Base-by-base conservation (phyloP, 2,113 vertebrate genomes). In the Marcusenius ussheri region DNA sequence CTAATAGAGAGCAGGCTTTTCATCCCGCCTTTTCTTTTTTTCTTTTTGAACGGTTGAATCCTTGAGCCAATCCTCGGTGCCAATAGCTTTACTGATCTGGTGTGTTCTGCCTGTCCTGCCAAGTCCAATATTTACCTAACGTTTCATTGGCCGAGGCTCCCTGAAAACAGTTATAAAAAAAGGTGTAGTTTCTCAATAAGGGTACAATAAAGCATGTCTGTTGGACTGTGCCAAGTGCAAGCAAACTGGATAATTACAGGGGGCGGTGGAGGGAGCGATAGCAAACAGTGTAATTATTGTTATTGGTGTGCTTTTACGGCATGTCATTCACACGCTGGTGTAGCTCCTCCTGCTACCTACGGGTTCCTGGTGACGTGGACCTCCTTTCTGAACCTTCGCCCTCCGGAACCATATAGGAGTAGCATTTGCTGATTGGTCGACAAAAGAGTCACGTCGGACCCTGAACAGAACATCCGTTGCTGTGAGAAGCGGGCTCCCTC, bases 101-200 rank as follows among this genome's bases (percentile, higher is more conserved):
- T 95, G 92, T 92, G 93, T 95, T 95, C 94, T 89, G 93, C 92
- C 84, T 94, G 90, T 91, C 85, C 93, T 94, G 96, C 96, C 97
- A 98, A 96, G 93, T 93, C 95, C 93, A 97, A 98, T 97, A 96
- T 98, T 98, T 97, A 94, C 93, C 94, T 93, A 95, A 93, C 93
- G 87, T 93, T 95, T 94, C 94, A 95, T 93, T 95, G 95, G 95
- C 93, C 93, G 91, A 91, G 91, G 92, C 91, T 91, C 89, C 92
- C 91, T 94, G 92, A 91, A 95, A 96, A 93, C 89, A 89, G 58
- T 91, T 86, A 88, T 74, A 90, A 90, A 91, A 89, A 31, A 88
- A 85, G 56, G 50, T 87, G 90, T 84, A 87, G 88, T 91, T 91
- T 91, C 90, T 91, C 90, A 93, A 90, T 89, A 90, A 90, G 77